Conservation (phyloP, 64 coral and sea anemone genomes). For the Montipora sp. region DNA sequence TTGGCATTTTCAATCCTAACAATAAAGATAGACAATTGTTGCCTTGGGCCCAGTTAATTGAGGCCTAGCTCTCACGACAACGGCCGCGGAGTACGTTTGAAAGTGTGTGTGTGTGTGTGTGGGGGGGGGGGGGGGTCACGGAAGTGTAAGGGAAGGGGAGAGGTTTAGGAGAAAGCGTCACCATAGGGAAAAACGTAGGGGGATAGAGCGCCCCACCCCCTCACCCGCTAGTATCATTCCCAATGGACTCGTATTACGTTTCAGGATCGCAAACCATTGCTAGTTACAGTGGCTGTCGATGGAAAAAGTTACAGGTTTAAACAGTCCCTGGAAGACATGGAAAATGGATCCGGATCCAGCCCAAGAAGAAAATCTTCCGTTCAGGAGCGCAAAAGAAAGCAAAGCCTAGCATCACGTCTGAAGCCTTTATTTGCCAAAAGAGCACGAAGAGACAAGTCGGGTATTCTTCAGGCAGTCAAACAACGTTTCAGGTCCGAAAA, state of each 20-base stretch:
- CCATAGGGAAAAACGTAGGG: too few species aligned
- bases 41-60: too few species aligned
- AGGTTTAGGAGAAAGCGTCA: too few species aligned
- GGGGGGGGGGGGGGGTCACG: too few species aligned
- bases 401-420: conserved; percentile 14
- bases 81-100: too few species aligned
- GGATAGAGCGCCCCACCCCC: too few species aligned
- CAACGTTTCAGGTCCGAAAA: conserved; percentile 17
- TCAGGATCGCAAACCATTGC: conserved; percentile 52
- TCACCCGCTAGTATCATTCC: too few species aligned
- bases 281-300: conserved; percentile 65
- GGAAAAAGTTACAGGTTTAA: conserved; percentile 65
- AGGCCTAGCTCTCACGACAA: too few species aligned
- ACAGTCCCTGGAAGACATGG: conserved; percentile 53
- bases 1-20: too few species aligned
- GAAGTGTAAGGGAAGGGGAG: too few species aligned
- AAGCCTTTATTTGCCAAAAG: conserved; percentile 39
- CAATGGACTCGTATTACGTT: neutral
- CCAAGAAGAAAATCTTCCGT: conserved; percentile 2
- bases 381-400: conserved; percentile 36
- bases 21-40: too few species aligned
- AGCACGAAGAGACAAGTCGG: neutral
- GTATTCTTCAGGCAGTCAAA: neutral
- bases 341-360: conserved; percentile 33
- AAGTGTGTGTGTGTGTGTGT: too few species aligned